Percentiles rank a stretch among this genome's conserved stretches.
Conservation (phyloP, 2,113 vertebrate genomes). For the Scalopus aquaticus region DNA sequence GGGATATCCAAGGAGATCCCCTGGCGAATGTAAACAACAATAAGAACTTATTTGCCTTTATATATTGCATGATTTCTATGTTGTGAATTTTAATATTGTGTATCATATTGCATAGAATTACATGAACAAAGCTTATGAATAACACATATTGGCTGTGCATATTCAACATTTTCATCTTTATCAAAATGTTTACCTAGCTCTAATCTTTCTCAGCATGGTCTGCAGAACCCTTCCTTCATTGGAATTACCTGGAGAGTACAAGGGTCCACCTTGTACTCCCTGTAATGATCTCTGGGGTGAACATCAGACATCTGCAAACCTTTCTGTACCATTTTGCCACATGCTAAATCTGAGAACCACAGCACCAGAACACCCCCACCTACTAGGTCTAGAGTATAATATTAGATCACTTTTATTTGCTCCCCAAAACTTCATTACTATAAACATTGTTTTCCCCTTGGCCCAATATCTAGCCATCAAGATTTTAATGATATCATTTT, state of each 20-base stretch:
- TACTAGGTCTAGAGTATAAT: too few relatives aligned
- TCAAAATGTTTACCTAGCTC: neutral
- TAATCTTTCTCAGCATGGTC: neutral
- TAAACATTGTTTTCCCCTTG: neutral
- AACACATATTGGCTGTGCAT: neutral
- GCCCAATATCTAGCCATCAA: neutral
- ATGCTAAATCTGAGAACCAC: neutral
- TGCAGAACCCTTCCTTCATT: neutral
- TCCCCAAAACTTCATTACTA: neutral
- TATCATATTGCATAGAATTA: neutral
- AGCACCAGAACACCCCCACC: neutral
- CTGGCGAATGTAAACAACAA: neutral
- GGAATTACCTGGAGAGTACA: neutral
- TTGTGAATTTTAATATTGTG: neutral
- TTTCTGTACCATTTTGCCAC: neutral
- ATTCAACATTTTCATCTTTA: neutral
- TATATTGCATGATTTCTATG: neutral
- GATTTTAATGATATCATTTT: neutral
- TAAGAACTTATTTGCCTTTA: neutral
- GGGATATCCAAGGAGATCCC: neutral
- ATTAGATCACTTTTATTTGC: neutral
- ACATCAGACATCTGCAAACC: too few relatives aligned
- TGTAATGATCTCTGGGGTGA: too few relatives aligned
- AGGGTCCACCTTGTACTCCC: accelerated
- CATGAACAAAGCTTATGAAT: neutral